Percentiles rank a stretch among this genome's conserved stretches.
These are phyloP conservation scores for Bombyx mandarina DNA, from an alignment of 1,140 invertebrate genomes.

Conservation along the genomic window DNA sequence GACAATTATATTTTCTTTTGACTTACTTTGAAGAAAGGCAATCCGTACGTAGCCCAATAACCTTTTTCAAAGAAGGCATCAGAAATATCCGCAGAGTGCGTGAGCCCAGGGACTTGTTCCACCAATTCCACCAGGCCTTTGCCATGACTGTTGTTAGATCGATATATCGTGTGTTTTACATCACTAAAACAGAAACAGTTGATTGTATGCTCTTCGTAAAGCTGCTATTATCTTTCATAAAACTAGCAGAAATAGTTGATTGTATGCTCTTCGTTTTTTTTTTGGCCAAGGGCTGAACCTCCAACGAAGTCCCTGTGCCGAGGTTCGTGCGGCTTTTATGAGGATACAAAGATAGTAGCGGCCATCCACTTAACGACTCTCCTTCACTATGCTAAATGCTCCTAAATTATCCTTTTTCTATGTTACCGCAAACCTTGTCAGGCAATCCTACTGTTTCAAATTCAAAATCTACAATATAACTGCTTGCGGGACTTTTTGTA, in stretches of 20 bases:
- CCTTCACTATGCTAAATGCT: not conserved
- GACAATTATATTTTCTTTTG: not conserved
- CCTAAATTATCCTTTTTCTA: not conserved
- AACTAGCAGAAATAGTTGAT: not conserved
- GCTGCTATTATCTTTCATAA: not conserved
- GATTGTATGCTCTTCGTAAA: not conserved
- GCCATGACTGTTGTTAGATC: conserved; percentile 39
- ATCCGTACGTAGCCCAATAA: conserved; percentile 87
- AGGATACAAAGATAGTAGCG: too few species aligned
- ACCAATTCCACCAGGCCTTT: conserved; percentile 81
- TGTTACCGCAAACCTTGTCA: not conserved
- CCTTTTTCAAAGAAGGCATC: conserved; percentile 75
- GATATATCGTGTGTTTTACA: conserved; percentile 48
- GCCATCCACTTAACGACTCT: too few species aligned
- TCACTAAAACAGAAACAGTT: conserved; percentile 27
- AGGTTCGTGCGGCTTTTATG: too few species aligned
- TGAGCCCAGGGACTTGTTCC: conserved; percentile 86
- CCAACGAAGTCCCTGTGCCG: too few species aligned
- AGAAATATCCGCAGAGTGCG: conserved; percentile 79
- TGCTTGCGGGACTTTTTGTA: too few species aligned
- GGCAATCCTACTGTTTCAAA: not conserved
- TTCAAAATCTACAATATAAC: not conserved
- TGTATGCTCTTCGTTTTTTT: too few species aligned
- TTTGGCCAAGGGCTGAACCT: too few species aligned
- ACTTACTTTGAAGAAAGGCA: conserved; percentile 80